Percentiles rank a stretch among this genome's conserved stretches.
phyloP scores from a whole-genome alignment of 2,113 vertebrate species.

The human (Homo sapiens) region DNA sequence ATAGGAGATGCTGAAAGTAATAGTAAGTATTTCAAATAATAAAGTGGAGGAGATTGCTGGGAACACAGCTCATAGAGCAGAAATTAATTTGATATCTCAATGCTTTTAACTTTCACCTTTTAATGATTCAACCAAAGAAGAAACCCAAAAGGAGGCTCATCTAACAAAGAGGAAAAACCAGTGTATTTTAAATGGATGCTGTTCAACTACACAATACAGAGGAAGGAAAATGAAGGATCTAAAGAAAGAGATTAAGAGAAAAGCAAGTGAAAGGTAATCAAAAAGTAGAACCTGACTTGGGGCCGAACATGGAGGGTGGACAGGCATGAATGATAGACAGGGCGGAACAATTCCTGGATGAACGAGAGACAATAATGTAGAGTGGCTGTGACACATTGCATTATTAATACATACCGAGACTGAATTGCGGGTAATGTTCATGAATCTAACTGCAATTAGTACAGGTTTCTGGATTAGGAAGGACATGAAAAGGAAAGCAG shows the following conservation, averaged over 20 bases:
- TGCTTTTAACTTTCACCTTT: slow-evolving; percentile 38
- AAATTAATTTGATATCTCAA: slow-evolving; percentile 22
- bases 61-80: slow-evolving; percentile 16
- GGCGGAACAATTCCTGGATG: slow-evolving; percentile 81
- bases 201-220: slow-evolving; percentile 21
- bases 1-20: not conserved
- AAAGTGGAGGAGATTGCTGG: not conserved
- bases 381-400: slow-evolving; percentile 62
- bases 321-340: slow-evolving; percentile 77
- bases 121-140: slow-evolving; percentile 54
- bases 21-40: slow-evolving; percentile 36
- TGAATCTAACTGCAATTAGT: slow-evolving; percentile 98
- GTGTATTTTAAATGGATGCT: slow-evolving; percentile 6
- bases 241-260: slow-evolving; percentile 61
- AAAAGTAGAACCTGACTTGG: slow-evolving; percentile 32
- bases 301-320: slow-evolving; percentile 57
- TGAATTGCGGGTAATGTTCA: slow-evolving; percentile 94
- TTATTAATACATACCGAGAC: slow-evolving; percentile 94
- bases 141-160: slow-evolving; percentile 46
- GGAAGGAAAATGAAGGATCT: slow-evolving; percentile 45
- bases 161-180: slow-evolving; percentile 47
- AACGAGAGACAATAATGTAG: slow-evolving; percentile 77
- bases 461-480: slow-evolving; percentile 95
- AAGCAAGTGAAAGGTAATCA: slow-evolving; percentile 41
- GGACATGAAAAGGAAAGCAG: slow-evolving; percentile 92